Evolutionary conservation across 1,140 invertebrate genomes (phyloP), one percentile per base, ranked within the genome.

Genomic region (Capitella teleta): DNA sequence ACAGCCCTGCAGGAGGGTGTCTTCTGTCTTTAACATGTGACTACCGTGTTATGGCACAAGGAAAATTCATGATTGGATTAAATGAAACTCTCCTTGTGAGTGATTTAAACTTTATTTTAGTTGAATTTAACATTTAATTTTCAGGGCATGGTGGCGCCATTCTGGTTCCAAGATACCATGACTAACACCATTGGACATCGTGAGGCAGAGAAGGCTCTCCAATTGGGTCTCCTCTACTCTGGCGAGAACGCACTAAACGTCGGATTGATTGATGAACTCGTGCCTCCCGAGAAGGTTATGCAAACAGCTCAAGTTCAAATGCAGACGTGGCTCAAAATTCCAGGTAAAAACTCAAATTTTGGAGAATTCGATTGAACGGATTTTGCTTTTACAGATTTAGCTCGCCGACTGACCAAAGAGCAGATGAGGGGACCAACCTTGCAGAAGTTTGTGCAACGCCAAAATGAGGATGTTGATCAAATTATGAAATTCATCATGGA

Each of bases 1-100:
- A 87, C 58, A 78, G 83, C 49, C 87, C 86, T 30, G 88, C 86
- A 21, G 87, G 86, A 28, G 88, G 87, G 4, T 90, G 86, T 67
- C 66, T 89, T 2, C 55, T 91, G 28, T 76, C 86, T 4, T 75
- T 85, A 58, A 79, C 79, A 40, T 87, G 86, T 67, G 87, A 92
- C 69, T 89, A 89, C 61, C 77, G 87, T 61, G 78, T 85, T 6
- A 86, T 91, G 80, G 78, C 82, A 1, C 61, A 76, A 37, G 82
- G 82, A 0, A 83, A 86, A 55, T 81, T 76, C 58, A 80, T 77
- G 1, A 90, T 90, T 51, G 88, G 88, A 3, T 69, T 91, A 0
- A 91, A 91, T 64, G 80, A 81, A 67, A 79, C 79, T 82, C 8
- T 74, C 66, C 58, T 90, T 84, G 86, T 87, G 43, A 82, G 87